Base-by-base conservation (phyloP, 2,113 vertebrate genomes). In the Corythaixoides concolor region DNA sequence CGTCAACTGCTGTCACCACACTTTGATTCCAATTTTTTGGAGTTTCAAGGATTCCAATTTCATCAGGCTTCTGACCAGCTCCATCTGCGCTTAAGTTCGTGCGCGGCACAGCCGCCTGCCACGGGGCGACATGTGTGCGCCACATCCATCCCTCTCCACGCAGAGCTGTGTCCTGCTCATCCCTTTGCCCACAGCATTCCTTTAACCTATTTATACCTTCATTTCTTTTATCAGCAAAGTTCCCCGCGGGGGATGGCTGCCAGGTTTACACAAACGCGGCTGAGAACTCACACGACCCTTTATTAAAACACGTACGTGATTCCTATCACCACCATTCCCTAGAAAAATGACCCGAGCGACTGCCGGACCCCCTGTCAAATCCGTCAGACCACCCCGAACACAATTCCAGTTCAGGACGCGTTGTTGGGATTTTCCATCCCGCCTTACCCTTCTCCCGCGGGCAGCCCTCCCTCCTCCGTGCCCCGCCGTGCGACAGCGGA, bases 391-490 rank as follows among this genome's bases (percentile, higher is more conserved):
- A 2, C 28, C 35, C 23, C 8, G 15, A 62, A 39, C 30, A 12
- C 52, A 10, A 23, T 2, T 22, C 2, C 22, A 50, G 43, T 22
- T 14, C 3, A 21, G 39, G 32, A 50, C 0, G 30, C 15, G 1
- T 0, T 0, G 35, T 35, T 0, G 11, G 8, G 22, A 5, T 45
- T 32, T 5, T 43, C 64, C 2, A 1, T 0, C 6, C 3, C 41
- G 4, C 64, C 1, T 4, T 17, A 0, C 33, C 2, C 24, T 15
- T 15, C 43, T 33, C 53, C n/a, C 9, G 52, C 60, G 16, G 27
- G 59, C 43, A 17, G 45, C 27, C 33, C 23, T 13, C n/a, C 47
- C 58, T 10, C 10, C 53, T 16, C 75, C 66, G 41, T 9, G 22
- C 15, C 26, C 75, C 27, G 30, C 68, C 45, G 19, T 4, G 16